Base-by-base conservation (phyloP, 1,140 invertebrate genomes). In the Asbolus verrucosus region DNA sequence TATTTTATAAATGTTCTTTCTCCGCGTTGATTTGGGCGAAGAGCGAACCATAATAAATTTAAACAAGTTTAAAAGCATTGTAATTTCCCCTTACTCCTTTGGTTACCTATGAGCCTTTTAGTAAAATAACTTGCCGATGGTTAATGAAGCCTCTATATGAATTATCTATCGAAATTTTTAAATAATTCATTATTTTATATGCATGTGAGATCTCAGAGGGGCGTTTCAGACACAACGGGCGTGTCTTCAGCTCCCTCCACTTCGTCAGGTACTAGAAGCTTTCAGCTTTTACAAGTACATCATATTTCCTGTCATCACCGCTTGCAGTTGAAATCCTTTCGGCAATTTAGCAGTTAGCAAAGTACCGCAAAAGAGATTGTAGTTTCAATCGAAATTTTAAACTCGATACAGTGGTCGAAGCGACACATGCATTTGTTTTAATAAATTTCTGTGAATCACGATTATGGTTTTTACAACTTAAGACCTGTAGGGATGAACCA, bases 401-500 rank as follows among this genome's bases (percentile, higher is more conserved):
- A 46, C 16, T 46, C 19, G 2, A 18, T 8, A 6, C 9, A 31
- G 46, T 54, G 46, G 14, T 13, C 9, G 2, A 36, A 2, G 6
- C 24, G 2, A 15, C 19, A n/a, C 3, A 2, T 54, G 13, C 6
- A 15, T 27, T 54, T 54, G n/a, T n/a, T 54, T 27, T 9, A 19
- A 46, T 24, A 54, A 54, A 6, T 46, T 13, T 43, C 19, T 27
- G 46, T 54, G 46, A 54, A 21, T 46, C 19, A 54, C 27, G 46
- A 14, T 24, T 54, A 54, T 19, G 43, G 43, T 6, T 21, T 50
- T 21, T n/a, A 13, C 43, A 1, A 50, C 46, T 13, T 54, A 54
- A 54, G 14, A 14, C n/a, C n/a, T n/a, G 15, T 19, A 73, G 73
- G 65, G 24, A 80, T 80, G 78, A 79, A 78, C 71, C 75, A 77